Conservation (phyloP, 2,797 vertebrate genomes). For the Carduelis carduelis region DNA sequence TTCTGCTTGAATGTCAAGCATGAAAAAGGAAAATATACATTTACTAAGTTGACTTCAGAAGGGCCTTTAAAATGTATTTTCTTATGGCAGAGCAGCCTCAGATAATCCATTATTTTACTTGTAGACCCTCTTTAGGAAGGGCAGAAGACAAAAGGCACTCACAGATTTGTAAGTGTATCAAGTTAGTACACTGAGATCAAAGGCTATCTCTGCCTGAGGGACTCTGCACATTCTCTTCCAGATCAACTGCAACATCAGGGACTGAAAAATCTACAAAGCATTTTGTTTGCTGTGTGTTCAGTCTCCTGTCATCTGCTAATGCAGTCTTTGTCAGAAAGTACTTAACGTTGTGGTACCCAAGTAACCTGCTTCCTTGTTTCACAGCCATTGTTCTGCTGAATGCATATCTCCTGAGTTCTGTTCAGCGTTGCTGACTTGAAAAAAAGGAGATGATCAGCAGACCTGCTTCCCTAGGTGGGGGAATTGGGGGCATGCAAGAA, state of each 20-base stretch:
- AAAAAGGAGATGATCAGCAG: neutral
- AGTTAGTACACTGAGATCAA: constrained; percentile 34
- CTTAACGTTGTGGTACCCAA: constrained; percentile 48
- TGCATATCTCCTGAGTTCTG: neutral
- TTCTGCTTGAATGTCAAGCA: constrained; percentile 39
- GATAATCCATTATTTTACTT: constrained; percentile 35
- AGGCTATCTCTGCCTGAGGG: constrained; percentile 60
- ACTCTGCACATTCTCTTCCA: constrained; percentile 57
- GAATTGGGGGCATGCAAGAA: neutral
- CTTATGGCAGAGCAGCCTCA: neutral
- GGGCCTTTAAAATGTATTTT: neutral
- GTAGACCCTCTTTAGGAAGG: neutral
- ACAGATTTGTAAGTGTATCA: constrained; percentile 2
- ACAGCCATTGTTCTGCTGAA: neutral
- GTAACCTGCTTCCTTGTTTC: constrained; percentile 24
- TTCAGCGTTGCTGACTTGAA: neutral
- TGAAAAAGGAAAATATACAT: constrained; percentile 5
- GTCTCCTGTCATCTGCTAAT: constrained; percentile 62
- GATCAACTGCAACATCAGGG: constrained; percentile 58
- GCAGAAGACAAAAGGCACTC: neutral
- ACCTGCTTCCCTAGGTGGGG: neutral
- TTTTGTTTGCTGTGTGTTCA: constrained; percentile 49
- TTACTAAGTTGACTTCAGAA: constrained; percentile 15
- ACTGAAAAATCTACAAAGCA: constrained; percentile 27
- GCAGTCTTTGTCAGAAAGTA: constrained; percentile 59